Conservation (phyloP, 2,888 invertebrate species). For the Pollenia griseotomentosa region DNA sequence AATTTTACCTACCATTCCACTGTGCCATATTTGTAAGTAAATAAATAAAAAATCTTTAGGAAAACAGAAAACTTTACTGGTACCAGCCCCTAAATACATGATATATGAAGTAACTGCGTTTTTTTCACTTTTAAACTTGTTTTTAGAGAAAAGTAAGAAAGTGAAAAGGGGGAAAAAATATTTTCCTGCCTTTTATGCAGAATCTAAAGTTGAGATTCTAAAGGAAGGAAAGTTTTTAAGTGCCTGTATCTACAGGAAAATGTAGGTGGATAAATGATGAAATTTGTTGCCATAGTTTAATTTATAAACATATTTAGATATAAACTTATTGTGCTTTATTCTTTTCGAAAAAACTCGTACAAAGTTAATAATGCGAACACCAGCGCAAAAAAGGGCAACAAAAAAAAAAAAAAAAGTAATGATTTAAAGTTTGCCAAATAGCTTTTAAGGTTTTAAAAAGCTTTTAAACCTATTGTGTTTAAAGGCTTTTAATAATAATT, state of each 20-base stretch:
- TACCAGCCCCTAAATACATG: constrained; percentile 4
- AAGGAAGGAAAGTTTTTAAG: constrained; percentile 33
- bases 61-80: constrained; percentile 32
- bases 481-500: no score
- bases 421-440: not conserved
- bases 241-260: constrained; percentile 40
- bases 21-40: not conserved
- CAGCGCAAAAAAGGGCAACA: not conserved
- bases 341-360: not conserved
- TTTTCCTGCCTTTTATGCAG: constrained; percentile 20
- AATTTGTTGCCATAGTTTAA: constrained; percentile 30
- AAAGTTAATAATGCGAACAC: not conserved
- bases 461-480: no score
- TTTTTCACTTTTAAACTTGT: not conserved
- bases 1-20: not conserved
- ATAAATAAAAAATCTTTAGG: not conserved
- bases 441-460: no score
- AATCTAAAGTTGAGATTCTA: not conserved
- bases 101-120: constrained; percentile 17
- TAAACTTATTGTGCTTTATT: not conserved
- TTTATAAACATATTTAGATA: constrained; percentile 18
- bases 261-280: constrained; percentile 15
- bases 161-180: constrained; percentile 1
- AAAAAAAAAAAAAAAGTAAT: not conserved
- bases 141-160: constrained; percentile 11